phyloP scores from a whole-genome alignment of 2,888 invertebrate species.

The Achlya flavicornis region DNA sequence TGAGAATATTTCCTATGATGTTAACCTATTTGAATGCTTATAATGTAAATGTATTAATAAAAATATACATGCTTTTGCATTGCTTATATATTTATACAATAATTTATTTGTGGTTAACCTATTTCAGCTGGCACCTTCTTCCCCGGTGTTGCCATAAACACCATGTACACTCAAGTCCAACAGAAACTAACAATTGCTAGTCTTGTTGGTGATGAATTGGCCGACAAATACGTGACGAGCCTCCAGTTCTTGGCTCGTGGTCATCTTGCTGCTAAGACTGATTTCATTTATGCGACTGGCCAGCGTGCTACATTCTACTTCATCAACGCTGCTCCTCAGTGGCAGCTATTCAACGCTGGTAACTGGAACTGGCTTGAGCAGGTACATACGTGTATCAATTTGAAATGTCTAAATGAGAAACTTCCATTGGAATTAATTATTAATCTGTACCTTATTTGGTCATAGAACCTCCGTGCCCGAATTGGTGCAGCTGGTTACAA shows the following conservation, averaged over 20 bases:
- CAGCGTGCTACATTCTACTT: slow-evolving; percentile 86
- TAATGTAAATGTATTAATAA: too few relatives aligned
- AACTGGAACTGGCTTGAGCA: slow-evolving; percentile 84
- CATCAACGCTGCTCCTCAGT: slow-evolving; percentile 87
- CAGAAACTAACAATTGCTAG: slow-evolving; percentile 59
- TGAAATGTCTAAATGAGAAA: not conserved
- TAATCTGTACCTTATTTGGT: slow-evolving; percentile 9
- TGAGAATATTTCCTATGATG: slow-evolving; percentile 30
- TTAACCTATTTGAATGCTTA: too few relatives aligned
- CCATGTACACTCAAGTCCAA: slow-evolving; percentile 64
- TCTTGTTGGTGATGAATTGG: slow-evolving; percentile 58
- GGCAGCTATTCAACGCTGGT: slow-evolving; percentile 85
- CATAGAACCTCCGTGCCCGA: slow-evolving; percentile 65
- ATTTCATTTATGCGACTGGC: slow-evolving; percentile 84
- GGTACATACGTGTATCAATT: slow-evolving; percentile 32
- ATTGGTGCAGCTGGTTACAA: slow-evolving; percentile 65
- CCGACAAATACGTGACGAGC: slow-evolving; percentile 74
- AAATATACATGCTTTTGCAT: too few relatives aligned
- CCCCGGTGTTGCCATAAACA: slow-evolving; percentile 67
- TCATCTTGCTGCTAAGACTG: slow-evolving; percentile 85
- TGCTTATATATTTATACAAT: too few relatives aligned
- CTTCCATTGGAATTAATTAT: too few relatives aligned
- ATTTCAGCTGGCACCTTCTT: slow-evolving; percentile 77
- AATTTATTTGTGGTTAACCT: too few relatives aligned
- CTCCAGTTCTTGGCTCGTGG: slow-evolving; percentile 82